phyloP scores from a whole-genome alignment of 2,888 invertebrate genomes.

The Onchidella celtica region DNA sequence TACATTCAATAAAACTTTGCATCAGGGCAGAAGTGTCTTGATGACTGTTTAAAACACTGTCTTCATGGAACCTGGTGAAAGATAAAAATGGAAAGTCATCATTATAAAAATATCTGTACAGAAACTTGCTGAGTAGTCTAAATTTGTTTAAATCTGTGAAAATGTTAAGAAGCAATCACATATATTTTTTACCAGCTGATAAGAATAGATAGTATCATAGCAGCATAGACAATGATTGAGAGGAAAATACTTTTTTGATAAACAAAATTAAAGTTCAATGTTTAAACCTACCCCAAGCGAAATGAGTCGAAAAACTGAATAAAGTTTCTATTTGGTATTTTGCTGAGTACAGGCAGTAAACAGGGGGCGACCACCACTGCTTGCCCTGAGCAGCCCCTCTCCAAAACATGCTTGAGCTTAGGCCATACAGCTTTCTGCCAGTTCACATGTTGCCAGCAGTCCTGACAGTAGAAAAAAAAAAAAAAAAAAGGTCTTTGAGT shows the following conservation, averaged over 20 bases:
- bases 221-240: too few relatives aligned
- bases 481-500: not conserved
- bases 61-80: slow-evolving; percentile 83
- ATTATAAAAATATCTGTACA: too few relatives aligned
- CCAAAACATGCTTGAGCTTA: slow-evolving; percentile 86
- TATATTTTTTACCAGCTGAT: too few relatives aligned
- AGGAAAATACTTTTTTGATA: too few relatives aligned
- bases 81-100: too few relatives aligned
- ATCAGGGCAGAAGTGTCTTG: slow-evolving; percentile 87
- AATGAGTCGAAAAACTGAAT: slow-evolving; percentile 86
- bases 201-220: too few relatives aligned
- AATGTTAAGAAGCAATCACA: too few relatives aligned
- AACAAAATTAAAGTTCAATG: too few relatives aligned
- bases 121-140: too few relatives aligned
- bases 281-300: slow-evolving; percentile 85
- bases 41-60: slow-evolving; percentile 84
- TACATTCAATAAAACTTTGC: slow-evolving; percentile 87
- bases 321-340: slow-evolving; percentile 83
- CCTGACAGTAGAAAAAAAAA: slow-evolving; percentile 81
- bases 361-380: slow-evolving; percentile 87
- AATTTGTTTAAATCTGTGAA: too few relatives aligned
- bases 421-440: slow-evolving; percentile 88
- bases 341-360: slow-evolving; percentile 88
- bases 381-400: slow-evolving; percentile 89
- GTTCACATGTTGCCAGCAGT: slow-evolving; percentile 87